Base-by-base conservation (phyloP, 2,113 vertebrate species). In the Rafetus swinhoei region DNA sequence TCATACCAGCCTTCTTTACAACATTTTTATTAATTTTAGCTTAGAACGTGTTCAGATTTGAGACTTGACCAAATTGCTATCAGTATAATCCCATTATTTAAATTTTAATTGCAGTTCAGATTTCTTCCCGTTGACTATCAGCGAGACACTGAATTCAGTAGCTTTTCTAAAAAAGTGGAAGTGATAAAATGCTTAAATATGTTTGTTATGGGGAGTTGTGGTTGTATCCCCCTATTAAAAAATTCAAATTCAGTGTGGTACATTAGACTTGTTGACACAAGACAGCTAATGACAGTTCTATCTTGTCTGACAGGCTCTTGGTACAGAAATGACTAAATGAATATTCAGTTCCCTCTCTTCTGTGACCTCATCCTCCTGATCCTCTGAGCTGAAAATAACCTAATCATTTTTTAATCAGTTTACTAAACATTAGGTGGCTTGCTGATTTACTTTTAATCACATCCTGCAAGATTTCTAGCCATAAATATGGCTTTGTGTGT, bases 341-440 rank as follows among this genome's bases (percentile, higher is more conserved):
- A 90, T 62, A 94, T 54, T 93, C 4, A 54, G 9, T 91, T 92
- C 50, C n/a, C 92, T 65, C 54, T 95, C 83, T 55, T 77, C 74
- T 91, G 59, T 86, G 56, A 95, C 53, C 90, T 93, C 32, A 29
- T 93, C 5, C 1, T 86, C 13, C 3, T 83, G 19, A 83, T 53
- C 83, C 92, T 92, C 14, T 32, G 53, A 93, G 54, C 91, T 92
- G 39, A 94, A 93, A 87, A 96, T 80, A 97, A 57, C 14, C 3
- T 69, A 45, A 77, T 91, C 1, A 50, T 83, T 97, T 96, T 54
- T 89, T 85, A 91, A 91, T 82, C 53, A 27, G 19, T 89, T 90
- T 95, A 60, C 90, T 96, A 90, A 95, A 89, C 18, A 50, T 76
- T 81, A 89, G 57, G 35, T 92, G 69, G n/a, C 59, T 90, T 96